phyloP scores from a whole-genome alignment of 2,113 vertebrate genomes.

The Oenanthe melanoleuca region DNA sequence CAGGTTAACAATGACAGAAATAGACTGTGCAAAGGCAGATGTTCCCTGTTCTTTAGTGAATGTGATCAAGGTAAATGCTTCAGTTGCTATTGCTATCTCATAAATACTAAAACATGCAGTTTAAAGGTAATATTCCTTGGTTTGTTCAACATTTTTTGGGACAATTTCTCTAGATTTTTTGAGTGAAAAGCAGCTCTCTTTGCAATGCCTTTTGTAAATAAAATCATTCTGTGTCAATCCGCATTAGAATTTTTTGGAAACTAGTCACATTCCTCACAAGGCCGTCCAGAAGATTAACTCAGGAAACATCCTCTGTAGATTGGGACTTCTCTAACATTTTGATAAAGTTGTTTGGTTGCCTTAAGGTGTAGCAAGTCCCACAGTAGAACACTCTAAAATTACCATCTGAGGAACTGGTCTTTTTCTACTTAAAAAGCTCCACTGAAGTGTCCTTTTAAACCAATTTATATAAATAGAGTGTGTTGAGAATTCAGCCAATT shows the following conservation, averaged over 20 bases:
- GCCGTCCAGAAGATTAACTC: background rate
- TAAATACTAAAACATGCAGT: background rate
- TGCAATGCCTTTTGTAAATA: background rate
- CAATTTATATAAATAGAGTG: background rate
- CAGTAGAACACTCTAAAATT: background rate
- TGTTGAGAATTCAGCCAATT: background rate
- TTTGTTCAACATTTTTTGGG: background rate
- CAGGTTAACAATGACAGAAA: background rate
- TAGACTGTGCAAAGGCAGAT: background rate
- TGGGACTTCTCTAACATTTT: background rate
- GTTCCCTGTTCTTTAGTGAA: background rate
- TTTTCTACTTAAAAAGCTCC: background rate
- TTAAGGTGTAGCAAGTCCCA: background rate
- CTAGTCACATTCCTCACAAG: background rate
- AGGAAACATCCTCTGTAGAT: background rate
- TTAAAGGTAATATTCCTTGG: background rate
- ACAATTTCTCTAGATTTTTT: background rate
- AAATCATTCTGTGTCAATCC: background rate
- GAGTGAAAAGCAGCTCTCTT: background rate
- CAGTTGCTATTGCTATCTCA: background rate
- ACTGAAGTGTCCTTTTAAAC: background rate
- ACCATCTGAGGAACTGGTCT: background rate
- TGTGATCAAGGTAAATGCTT: background rate
- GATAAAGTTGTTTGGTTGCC: background rate
- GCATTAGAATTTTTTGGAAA: background rate